A percentile compares a stretch with the other conserved stretches of the same genome.
Evolutionary conservation across 2,113 vertebrate genomes (phyloP).

Genomic region (Noturus placidus): DNA sequence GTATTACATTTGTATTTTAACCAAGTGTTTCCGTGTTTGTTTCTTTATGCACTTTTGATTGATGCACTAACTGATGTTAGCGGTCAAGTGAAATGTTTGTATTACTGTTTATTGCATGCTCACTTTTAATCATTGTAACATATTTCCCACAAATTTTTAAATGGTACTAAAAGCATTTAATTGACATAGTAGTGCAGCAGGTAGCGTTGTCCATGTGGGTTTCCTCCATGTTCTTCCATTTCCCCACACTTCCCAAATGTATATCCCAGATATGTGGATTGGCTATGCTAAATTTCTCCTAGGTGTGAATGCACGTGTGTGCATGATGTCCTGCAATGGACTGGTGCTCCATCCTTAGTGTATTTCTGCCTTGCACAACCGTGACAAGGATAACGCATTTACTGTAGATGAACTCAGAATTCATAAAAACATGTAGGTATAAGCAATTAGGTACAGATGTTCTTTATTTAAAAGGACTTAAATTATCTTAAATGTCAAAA

Average conservation of each 20-base stretch:
- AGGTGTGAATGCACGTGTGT: background rate
- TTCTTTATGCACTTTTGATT: slow-evolving; percentile 34
- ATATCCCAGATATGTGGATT: background rate
- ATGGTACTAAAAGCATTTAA: background rate
- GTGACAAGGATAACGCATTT: background rate
- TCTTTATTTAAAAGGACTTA: background rate
- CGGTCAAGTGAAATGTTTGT: background rate
- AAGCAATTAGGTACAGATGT: background rate
- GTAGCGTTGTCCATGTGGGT: background rate
- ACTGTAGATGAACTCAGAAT: background rate
- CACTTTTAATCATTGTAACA: background rate
- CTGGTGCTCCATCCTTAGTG: background rate
- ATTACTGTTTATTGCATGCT: background rate
- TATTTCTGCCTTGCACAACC: background rate
- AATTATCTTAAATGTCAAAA: background rate
- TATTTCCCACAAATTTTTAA: background rate
- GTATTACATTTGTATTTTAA: slow-evolving; percentile 34
- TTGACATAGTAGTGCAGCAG: background rate
- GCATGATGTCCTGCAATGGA: background rate
- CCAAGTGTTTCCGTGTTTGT: background rate
- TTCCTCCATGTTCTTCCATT: background rate
- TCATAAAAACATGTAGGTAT: background rate
- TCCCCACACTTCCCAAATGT: background rate
- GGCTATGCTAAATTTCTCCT: background rate
- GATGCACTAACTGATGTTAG: slow-evolving; percentile 12